These are phyloP conservation scores for pig (Sus scrofa) DNA, from an alignment of 2,113 vertebrate species.

Conservation along the genomic window T2T-Sscrofa CM000815.6:109807501-109808000, in stretches of 20 bases:
- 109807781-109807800: not conserved
- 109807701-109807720: not conserved
- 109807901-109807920: not conserved
- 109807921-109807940: not conserved
- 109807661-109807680: too few species aligned
- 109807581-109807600: too few species aligned
- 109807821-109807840: not conserved
- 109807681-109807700: not conserved
- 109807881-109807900: not conserved
- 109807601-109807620: too few species aligned
- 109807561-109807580: too few species aligned
- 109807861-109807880: too few species aligned
- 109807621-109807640: too few species aligned
- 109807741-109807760: not conserved
- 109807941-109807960: not conserved
- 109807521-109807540: too few species aligned
- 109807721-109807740: not conserved
- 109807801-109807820: not conserved
- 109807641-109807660: too few species aligned
- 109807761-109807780: not conserved
- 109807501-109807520: too few species aligned
- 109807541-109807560: too few species aligned
- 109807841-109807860: not conserved
- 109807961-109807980: not conserved
- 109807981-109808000: not conserved